Percentiles rank a stretch among this genome's conserved stretches.
Conservation (phyloP, 2,797 vertebrate genomes). For the Argyrosomus regius region DNA sequence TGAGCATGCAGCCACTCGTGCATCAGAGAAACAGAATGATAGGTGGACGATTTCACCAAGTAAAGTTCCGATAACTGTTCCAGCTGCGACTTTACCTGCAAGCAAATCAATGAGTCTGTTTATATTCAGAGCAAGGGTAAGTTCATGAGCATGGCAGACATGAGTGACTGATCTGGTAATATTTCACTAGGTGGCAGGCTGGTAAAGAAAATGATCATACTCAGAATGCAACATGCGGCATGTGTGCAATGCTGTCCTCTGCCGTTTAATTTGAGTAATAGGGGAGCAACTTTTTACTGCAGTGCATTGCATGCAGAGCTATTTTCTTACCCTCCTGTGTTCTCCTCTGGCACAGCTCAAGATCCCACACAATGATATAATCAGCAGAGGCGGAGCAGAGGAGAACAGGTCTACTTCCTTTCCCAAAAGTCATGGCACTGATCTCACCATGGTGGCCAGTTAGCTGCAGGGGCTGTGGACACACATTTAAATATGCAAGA, state of each 20-base stretch:
- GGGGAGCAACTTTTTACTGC: not conserved
- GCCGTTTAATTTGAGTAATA: not conserved
- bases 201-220: not conserved
- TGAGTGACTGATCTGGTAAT: not conserved
- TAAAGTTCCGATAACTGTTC: constrained; percentile 80
- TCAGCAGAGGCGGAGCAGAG: constrained; percentile 86
- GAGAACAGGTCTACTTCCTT: constrained; percentile 58
- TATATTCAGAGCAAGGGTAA: not conserved
- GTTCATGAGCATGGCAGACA: not conserved
- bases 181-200: constrained; percentile 51
- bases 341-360: constrained; percentile 78
- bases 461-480: constrained; percentile 75
- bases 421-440: constrained; percentile 82
- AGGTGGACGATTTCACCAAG: constrained; percentile 80
- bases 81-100: constrained; percentile 80
- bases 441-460: constrained; percentile 82
- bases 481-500: constrained; percentile 6
- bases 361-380: constrained; percentile 85
- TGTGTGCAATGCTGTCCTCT: not conserved
- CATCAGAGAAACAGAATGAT: constrained; percentile 79
- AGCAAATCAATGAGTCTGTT: constrained; percentile 26
- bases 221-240: not conserved
- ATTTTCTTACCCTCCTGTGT: constrained; percentile 72
- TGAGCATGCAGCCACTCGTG: constrained; percentile 80
- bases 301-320: not conserved